Percentiles rank a stretch among this genome's conserved stretches.
Evolutionary conservation across 53 echinoderm and acorn worm genomes (phyloP).

Genomic region (Paracentrotus lividus): DNA sequence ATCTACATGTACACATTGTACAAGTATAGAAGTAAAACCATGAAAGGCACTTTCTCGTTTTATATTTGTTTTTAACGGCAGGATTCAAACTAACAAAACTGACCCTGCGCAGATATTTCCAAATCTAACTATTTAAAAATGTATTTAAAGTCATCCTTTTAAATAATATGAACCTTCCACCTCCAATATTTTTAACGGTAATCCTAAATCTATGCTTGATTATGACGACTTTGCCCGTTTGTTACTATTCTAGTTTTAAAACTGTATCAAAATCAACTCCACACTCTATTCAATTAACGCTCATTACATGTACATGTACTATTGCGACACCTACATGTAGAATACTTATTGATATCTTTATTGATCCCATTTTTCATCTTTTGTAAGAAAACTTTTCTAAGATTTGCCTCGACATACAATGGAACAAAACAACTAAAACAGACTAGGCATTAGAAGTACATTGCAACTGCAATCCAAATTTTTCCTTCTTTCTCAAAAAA

Average conservation of each 20-base stretch:
- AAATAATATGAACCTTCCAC: background rate
- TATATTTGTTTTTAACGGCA: background rate
- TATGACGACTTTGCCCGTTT: too few relatives aligned
- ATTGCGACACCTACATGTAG: background rate
- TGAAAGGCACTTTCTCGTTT: background rate
- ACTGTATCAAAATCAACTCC: background rate
- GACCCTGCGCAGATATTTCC: background rate
- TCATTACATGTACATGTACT: background rate
- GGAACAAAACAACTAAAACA: background rate
- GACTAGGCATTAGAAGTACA: background rate
- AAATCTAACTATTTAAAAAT: background rate
- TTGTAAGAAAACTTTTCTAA: background rate
- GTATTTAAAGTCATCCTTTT: background rate
- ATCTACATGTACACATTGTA: background rate
- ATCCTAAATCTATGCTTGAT: background rate
- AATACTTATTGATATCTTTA: too few relatives aligned
- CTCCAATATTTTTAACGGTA: background rate
- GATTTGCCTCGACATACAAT: background rate
- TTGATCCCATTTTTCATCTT: background rate
- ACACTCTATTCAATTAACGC: background rate
- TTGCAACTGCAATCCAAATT: constrained; percentile 8
- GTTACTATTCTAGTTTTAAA: too few relatives aligned
- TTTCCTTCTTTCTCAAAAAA: constrained; percentile 8
- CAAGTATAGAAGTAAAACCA: background rate
- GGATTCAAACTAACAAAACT: background rate